Evolutionary conservation across 2,113 vertebrate genomes (phyloP), one percentile per base, ranked within the genome.

Genomic region (Onychorhynchus coronatus): DNA sequence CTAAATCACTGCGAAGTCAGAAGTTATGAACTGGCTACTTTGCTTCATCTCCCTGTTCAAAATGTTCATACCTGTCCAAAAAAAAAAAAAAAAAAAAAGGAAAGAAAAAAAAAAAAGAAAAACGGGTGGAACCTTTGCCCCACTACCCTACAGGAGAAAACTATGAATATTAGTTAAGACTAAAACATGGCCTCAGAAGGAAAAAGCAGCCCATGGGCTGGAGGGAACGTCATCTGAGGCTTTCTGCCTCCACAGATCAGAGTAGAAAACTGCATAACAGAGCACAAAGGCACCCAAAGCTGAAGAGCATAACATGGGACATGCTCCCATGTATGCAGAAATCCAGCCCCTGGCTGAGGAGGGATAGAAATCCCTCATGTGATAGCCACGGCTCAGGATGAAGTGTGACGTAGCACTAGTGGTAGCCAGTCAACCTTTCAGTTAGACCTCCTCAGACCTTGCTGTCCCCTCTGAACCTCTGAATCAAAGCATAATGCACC

Each of bases 1-100:
- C 87, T 87, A 93, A 88, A 91, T 61, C 30, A 74, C 39, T 16
- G 35, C 86, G 42, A 30, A 85, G 44, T 87, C 73, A 85, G 70
- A 83, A 88, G 47, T 75, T 23, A 89, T 1, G 19, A 92, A 81
- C 1, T 84, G 37, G n/a, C 25, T 75, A 55, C 65, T 77, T 61
- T 65, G 14, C 61, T 80, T 92, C 14, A 74, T 55, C 5, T 82
- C 14, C 22, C 21, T 55, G 21, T 14, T 85, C 74, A 70, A 42
- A 93, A 77, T 73, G 27, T 72, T 90, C 72, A 14, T 41, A 44
- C 61, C 25, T 62, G 11, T 66, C 18, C 0, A 18, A 53, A 76
- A 76, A 42, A 28, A 35, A 37, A 82, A 82, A 28, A 50, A 21
- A 79, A 56, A 20, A 28, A 44, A 55, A 65, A 42, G 14, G 13